These are phyloP conservation scores for Coelinius sp. DNA, from an alignment of 2,888 invertebrate species.

Conservation along the genomic window DNA sequence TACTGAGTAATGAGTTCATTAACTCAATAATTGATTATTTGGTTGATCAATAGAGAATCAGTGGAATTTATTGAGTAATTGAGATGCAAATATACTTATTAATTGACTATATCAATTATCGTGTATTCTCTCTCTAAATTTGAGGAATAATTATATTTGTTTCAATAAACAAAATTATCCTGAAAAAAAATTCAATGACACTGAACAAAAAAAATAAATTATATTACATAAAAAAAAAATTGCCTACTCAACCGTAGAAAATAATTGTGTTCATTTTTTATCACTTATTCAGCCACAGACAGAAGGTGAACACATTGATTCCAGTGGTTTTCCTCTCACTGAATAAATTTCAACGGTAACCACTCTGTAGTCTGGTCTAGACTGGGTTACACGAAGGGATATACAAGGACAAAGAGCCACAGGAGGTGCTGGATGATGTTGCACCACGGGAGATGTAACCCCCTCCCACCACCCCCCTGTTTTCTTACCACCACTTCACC, in stretches of 20 bases:
- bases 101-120: too few species aligned
- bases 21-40: too few species aligned
- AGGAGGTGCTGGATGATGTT: constrained; percentile 56
- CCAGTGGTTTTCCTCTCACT: constrained; percentile 31
- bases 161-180: too few species aligned
- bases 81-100: too few species aligned
- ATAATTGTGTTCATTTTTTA: not conserved
- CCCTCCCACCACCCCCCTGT: not conserved
- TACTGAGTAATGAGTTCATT: not conserved
- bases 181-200: too few species aligned
- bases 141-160: too few species aligned
- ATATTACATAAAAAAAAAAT: too few species aligned
- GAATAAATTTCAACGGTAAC: constrained; percentile 22
- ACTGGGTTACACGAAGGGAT: constrained; percentile 28
- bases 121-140: too few species aligned
- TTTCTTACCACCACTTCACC: constrained; percentile 9
- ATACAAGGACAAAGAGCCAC: constrained; percentile 63
- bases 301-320: constrained; percentile 13
- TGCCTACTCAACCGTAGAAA: too few species aligned
- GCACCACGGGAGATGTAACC: constrained; percentile 48
- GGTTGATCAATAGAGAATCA: too few species aligned
- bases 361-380: constrained; percentile 31
- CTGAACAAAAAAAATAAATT: too few species aligned
- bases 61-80: too few species aligned
- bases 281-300: not conserved